Evolutionary conservation across 2,113 vertebrate genomes (phyloP).

Genomic region (Cardinalis cardinalis): DNA sequence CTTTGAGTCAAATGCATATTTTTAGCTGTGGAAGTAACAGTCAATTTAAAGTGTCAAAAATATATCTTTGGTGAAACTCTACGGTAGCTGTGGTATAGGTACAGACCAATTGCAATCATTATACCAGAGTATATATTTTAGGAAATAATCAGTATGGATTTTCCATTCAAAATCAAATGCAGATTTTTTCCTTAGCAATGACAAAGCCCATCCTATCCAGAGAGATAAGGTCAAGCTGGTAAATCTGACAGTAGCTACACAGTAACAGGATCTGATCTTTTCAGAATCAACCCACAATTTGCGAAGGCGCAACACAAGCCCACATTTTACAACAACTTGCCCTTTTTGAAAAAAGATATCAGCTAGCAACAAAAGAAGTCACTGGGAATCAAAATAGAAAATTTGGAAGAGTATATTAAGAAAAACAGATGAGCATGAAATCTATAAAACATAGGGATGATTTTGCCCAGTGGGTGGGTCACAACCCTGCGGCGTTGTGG

Average conservation of each 20-base stretch:
- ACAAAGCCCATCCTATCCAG: not conserved
- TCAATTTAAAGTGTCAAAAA: not conserved
- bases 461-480: not conserved
- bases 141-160: not conserved
- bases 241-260: not conserved
- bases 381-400: not conserved
- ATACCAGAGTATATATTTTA: not conserved
- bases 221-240: slow-evolving; percentile 1
- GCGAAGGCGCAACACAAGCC: not conserved
- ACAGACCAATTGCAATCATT: not conserved
- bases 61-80: not conserved
- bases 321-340: not conserved
- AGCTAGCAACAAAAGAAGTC: not conserved
- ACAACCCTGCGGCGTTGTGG: not conserved
- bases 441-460: not conserved
- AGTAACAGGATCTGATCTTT: not conserved
- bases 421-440: not conserved
- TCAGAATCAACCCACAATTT: slow-evolving; percentile 4
- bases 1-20: not conserved
- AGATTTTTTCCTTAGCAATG: not conserved
- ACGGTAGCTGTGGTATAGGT: not conserved
- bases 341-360: not conserved
- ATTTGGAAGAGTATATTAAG: not conserved
- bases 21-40: not conserved
- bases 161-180: not conserved